These are phyloP conservation scores for Holacanthella duospinosa DNA, from an alignment of 2,888 invertebrate species.

Conservation along the genomic window DNA sequence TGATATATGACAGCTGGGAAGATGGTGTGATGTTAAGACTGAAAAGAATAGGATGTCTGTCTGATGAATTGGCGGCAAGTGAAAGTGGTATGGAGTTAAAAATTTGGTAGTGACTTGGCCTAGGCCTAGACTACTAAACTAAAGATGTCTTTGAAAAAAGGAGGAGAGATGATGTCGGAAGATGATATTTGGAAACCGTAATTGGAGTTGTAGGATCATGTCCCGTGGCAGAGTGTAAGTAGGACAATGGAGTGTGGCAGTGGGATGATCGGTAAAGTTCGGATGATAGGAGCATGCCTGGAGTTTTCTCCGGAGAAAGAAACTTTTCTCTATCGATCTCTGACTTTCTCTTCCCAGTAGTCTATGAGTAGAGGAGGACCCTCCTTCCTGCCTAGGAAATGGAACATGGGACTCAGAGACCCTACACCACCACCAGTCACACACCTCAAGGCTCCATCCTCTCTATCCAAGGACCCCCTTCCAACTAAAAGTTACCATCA, in stretches of 20 bases:
- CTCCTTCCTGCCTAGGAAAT: neutral
- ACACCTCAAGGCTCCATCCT: neutral
- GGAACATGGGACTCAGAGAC: neutral
- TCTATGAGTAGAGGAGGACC: neutral
- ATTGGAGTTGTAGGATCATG: no score
- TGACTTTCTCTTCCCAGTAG: neutral
- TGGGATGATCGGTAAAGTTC: neutral
- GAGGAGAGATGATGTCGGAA: no score
- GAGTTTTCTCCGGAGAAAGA: conserved; percentile 2
- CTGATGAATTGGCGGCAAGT: neutral
- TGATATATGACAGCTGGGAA: no score
- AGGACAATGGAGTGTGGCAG: neutral
- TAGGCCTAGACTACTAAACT: no score
- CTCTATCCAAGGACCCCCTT: neutral
- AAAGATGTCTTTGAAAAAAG: no score
- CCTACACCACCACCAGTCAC: neutral
- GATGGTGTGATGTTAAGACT: no score
- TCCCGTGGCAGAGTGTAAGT: no score
- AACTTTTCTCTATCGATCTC: conserved; percentile 5
- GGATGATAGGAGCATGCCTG: neutral
- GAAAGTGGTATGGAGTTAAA: no score
- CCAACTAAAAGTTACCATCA: neutral
- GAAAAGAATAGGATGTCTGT: no score
- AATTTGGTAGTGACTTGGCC: no score
- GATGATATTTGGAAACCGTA: no score